phyloP scores from a whole-genome alignment of 2,113 vertebrate genomes.

The Percopsis transmontana region DNA sequence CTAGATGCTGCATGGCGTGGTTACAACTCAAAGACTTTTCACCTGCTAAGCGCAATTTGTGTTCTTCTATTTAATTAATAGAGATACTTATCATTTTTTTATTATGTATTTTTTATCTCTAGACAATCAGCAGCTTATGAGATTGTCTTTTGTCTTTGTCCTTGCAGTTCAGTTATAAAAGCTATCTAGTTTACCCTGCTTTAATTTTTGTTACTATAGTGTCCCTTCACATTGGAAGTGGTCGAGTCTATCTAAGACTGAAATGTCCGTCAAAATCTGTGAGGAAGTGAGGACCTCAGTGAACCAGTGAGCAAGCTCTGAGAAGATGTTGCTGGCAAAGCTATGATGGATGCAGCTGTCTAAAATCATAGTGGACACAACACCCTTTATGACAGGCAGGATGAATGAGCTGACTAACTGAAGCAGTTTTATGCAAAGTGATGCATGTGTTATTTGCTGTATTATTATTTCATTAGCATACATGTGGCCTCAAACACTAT shows the following conservation, averaged over 20 bases:
- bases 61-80: conserved; percentile 25
- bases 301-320: conserved; percentile 15
- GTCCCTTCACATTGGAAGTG: not conserved
- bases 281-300: not conserved
- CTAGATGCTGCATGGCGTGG: no score
- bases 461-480: conserved; percentile 58
- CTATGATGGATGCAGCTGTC: conserved; percentile 65
- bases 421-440: conserved; percentile 48
- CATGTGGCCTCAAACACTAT: conserved; percentile 49
- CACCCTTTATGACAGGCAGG: conserved; percentile 53
- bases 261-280: conserved; percentile 16
- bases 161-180: no score
- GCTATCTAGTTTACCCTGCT: no score
- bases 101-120: conserved; percentile 11
- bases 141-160: no score
- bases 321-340: conserved; percentile 29
- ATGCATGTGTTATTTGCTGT: conserved; percentile 43
- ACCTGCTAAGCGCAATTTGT: not conserved
- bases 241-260: conserved; percentile 4
- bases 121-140: no score
- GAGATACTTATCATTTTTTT: conserved; percentile 10
- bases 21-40: no score
- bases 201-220: no score
- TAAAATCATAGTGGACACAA: conserved; percentile 52
- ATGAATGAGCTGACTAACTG: conserved; percentile 55